Conservation (phyloP, 92 coral and sea anemone species). For the Porites divaricata region DNA sequence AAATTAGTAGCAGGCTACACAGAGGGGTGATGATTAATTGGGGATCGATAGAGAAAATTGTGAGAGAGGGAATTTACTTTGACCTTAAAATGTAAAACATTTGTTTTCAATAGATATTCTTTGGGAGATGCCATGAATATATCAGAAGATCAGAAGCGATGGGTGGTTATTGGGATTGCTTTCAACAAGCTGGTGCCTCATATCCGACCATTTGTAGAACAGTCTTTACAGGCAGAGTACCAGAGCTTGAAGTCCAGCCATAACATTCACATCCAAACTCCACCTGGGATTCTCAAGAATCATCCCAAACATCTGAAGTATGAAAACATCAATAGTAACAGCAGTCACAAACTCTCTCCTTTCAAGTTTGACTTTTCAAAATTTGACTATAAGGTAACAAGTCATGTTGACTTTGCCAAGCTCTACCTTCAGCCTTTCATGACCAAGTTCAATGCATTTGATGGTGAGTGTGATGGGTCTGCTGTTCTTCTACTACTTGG, state of each 20-base stretch:
- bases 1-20: no score
- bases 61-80: neutral
- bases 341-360: constrained; percentile 6
- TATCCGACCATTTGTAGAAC: constrained; percentile 48
- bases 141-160: constrained; percentile 13
- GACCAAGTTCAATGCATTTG: constrained; percentile 56
- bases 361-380: constrained; percentile 42
- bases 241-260: constrained; percentile 24
- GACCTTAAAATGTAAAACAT: neutral
- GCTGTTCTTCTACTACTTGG: constrained; percentile 56
- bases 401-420: constrained; percentile 51
- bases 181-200: constrained; percentile 69
- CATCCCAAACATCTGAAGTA: constrained; percentile 35
- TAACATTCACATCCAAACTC: constrained; percentile 60
- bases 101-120: neutral
- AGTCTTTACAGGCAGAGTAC: constrained; percentile 61
- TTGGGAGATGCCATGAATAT: neutral
- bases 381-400: constrained; percentile 45
- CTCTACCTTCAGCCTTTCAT: constrained; percentile 43
- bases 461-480: constrained; percentile 53
- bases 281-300: neutral
- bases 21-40: no score
- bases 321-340: constrained; percentile 56
- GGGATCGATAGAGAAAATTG: no score
- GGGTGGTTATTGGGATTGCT: constrained; percentile 77